Evolutionary conservation across 2,113 vertebrate genomes (phyloP).

Genomic region (Ammodytes marinus): DNA sequence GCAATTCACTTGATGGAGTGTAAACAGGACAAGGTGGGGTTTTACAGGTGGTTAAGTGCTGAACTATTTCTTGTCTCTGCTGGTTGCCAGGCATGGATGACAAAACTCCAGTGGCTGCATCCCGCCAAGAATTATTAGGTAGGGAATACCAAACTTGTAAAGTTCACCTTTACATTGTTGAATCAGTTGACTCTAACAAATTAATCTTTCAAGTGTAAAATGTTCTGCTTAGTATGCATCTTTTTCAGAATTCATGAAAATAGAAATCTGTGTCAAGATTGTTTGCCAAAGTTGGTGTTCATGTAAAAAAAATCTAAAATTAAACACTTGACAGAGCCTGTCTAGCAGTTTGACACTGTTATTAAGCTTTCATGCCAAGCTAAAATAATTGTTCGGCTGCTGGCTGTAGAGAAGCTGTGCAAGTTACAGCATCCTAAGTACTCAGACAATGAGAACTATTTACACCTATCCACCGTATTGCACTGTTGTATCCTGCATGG

Average conservation of each 20-base stretch:
- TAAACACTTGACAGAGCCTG: not conserved
- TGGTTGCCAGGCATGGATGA: constrained; percentile 34
- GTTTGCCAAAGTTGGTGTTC: not conserved
- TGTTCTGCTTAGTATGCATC: not conserved
- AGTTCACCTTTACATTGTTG: not conserved
- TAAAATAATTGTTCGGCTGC: not conserved
- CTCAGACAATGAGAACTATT: constrained; percentile 14
- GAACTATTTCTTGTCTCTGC: not conserved
- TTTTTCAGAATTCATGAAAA: not conserved
- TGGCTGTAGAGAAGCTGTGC: not conserved
- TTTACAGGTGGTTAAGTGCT: not conserved
- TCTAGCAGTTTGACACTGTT: not conserved
- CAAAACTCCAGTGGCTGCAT: constrained; percentile 11
- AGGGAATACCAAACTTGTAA: not conserved
- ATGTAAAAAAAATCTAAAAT: not conserved
- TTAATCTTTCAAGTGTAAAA: not conserved
- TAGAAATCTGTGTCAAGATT: not conserved
- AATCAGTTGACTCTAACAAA: no score
- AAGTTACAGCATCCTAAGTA: constrained; percentile 1
- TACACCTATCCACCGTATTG: constrained; percentile 15
- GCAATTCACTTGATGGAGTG: not conserved
- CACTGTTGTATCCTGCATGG: constrained; percentile 13
- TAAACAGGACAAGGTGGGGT: not conserved
- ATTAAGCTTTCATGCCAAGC: not conserved
- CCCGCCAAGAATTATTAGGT: not conserved